Evolutionary conservation across 2,797 vertebrate genomes (phyloP), one percentile per base, ranked within the genome.

Genomic region (Eutrigla gurnardus): DNA sequence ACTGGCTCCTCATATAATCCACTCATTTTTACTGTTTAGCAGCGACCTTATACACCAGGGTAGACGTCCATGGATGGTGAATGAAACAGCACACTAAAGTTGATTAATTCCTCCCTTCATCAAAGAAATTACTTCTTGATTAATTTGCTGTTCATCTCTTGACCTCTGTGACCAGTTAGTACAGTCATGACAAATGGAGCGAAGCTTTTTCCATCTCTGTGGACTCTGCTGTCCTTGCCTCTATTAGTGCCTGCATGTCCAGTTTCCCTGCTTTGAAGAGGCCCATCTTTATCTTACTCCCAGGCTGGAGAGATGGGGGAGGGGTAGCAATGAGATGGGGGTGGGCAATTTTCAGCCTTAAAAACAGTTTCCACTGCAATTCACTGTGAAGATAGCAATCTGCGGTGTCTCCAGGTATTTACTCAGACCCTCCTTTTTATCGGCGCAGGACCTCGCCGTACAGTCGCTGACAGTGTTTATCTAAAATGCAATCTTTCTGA

Each of bases 401-500:
- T 54, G 73, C 60, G 53, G 63, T 73, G 81, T 88, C 86, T 87
- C 68, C 82, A 57, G 88, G 72, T 90, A 65, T 90, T 91, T 88
- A 75, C 88, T 82, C 69, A 47, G 72, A 78, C 80, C 73, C 72
- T 75, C 15, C 43, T 81, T 84, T 88, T 85, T 85, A 87, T 87
- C 84, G 43, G 59, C 7, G 9, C 18, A 12, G 77, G 57, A 55
- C 83, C 50, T 70, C 46, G 33, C 37, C 43, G 33, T 70, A 77
- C 71, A 80, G 60, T 77, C 46, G 33, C 83, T 88, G 80, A 88
- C 76, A 80, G 83, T 82, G 77, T 89, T 91, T 92, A 92, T 93
- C 91, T 91, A 77, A 90, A 93, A 92, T 87, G 75, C 85, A 91
- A 91, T 93, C 90, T 90, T 77, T 90, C 74, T 86, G 65, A 85